Base-by-base conservation (phyloP, 2,888 invertebrate genomes). In the Yponomeuta evonymella region DNA sequence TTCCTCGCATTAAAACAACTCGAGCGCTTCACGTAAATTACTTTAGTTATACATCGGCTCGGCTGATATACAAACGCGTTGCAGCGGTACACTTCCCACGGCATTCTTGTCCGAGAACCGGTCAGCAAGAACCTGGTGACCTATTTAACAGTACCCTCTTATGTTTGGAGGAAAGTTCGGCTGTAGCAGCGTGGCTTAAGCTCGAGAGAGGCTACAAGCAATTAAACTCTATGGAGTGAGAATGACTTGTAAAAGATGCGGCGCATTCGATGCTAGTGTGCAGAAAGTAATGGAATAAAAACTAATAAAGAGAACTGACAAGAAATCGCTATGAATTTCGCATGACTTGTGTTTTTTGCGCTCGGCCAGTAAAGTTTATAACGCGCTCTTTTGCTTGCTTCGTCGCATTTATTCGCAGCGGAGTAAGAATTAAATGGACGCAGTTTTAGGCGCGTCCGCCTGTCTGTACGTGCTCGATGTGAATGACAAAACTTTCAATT, bases 401-500 rank as follows among this genome's bases (percentile, higher is more conserved):
- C 30, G 12, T 64, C 30, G 64, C 30, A 29, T 64, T 64, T 64
- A 64, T 64, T 64, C 15, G 15, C 51, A 58, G 51, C 51, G 15
- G 12, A 58, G 51, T 58, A 58, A 58, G 51, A 58, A 12, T 58
- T 12, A 15, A 15, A 12, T 58, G 15, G 51, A 15, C 2, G 51
- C 51, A 58, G 51, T 58, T 58, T 58, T 15, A 58, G 51, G 51
- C 51, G 51, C 51, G 51, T 15, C 51, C 51, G 51, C 12, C 15
- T 58, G 51, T 58, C 51, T 15, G 51, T 58, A 58, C 51, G 64
- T 64, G 64, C 64, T 29, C 23, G 64, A 10, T 58, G 51, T 12
- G 30, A 29, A 65, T 29, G 65, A 65, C 29, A 30, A 29, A 65
- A 65, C 65, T 65, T 65, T 30, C 33, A 65, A 65, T 65, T 65